phyloP scores from a whole-genome alignment of 2,113 vertebrate species.

The Penelope pileata region DNA sequence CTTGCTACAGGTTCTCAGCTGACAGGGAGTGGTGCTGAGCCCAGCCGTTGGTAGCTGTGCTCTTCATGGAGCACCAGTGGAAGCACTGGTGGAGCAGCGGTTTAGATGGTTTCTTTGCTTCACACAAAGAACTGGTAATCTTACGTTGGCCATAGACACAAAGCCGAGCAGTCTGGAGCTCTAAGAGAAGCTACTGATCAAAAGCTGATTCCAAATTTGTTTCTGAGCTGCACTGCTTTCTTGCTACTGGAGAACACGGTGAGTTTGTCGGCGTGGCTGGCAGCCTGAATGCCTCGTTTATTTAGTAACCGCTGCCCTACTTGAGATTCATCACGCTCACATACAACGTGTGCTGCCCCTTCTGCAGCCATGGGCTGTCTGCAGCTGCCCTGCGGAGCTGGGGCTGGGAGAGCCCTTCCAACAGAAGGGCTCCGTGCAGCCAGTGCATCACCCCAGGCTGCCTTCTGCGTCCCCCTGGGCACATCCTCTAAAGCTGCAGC shows the following conservation, averaged over 20 bases:
- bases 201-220: not conserved
- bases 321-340: not conserved
- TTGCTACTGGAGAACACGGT: not conserved
- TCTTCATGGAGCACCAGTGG: not conserved
- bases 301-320: slow-evolving; percentile 24
- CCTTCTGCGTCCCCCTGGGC: not conserved
- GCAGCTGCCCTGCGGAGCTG: fast-evolving
- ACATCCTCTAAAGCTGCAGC: not conserved
- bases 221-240: not conserved
- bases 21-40: no score
- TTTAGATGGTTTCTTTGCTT: not conserved
- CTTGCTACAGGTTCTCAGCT: not conserved
- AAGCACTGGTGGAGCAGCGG: not conserved
- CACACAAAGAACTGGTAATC: fast-evolving
- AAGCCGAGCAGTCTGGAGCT: not conserved
- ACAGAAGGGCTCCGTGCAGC: not conserved
- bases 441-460: not conserved
- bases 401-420: fast-evolving
- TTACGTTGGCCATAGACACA: not conserved
- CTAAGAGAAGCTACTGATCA: not conserved
- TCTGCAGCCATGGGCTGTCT: not conserved
- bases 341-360: not conserved
- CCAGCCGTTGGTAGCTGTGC: no score
- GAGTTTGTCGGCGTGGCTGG: not conserved
- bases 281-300: slow-evolving; percentile 30